phyloP scores from a whole-genome alignment of 2,888 invertebrate species.

The Cyclophora punctaria region DNA sequence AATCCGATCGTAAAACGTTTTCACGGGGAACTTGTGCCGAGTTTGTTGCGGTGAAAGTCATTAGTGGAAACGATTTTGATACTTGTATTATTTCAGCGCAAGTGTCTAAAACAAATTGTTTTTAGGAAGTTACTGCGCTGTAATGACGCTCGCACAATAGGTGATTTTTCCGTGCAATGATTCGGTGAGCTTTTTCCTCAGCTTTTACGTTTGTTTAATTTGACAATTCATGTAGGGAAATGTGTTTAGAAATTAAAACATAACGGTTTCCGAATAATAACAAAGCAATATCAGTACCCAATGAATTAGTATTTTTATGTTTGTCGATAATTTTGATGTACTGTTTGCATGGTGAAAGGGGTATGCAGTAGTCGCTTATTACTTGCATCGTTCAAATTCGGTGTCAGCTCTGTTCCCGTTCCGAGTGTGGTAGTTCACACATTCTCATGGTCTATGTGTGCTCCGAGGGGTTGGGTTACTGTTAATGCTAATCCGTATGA shows the following conservation, averaged over 20 bases:
- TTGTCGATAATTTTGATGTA: too few species aligned
- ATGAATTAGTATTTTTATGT: too few species aligned
- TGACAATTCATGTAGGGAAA: too few species aligned
- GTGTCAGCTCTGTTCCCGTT: conserved; percentile 17
- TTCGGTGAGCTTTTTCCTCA: too few species aligned
- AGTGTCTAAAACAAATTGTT: too few species aligned
- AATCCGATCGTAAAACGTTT: conserved; percentile 64
- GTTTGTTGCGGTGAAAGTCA: conserved; percentile 24
- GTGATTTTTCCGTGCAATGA: too few species aligned
- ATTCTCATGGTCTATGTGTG: conserved; percentile 26
- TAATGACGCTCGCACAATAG: too few species aligned
- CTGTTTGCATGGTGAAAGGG: background rate
- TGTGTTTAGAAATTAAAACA: too few species aligned
- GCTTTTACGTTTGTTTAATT: too few species aligned
- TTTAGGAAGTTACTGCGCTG: too few species aligned
- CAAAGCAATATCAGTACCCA: too few species aligned
- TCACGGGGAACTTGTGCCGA: conserved; percentile 39
- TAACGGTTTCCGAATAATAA: background rate
- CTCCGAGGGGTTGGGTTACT: conserved; percentile 22
- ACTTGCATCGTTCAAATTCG: conserved; percentile 16
- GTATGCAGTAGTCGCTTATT: conserved; percentile 7
- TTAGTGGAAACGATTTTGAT: conserved; percentile 13
- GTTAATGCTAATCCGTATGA: conserved; percentile 29
- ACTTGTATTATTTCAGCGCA: too few species aligned
- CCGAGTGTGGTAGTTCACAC: conserved; percentile 25